A percentile compares a stretch with the other conserved stretches of the same genome.
phyloP scores from a whole-genome alignment of 2,113 vertebrate genomes.

The Gallinago jamesoni region DNA sequence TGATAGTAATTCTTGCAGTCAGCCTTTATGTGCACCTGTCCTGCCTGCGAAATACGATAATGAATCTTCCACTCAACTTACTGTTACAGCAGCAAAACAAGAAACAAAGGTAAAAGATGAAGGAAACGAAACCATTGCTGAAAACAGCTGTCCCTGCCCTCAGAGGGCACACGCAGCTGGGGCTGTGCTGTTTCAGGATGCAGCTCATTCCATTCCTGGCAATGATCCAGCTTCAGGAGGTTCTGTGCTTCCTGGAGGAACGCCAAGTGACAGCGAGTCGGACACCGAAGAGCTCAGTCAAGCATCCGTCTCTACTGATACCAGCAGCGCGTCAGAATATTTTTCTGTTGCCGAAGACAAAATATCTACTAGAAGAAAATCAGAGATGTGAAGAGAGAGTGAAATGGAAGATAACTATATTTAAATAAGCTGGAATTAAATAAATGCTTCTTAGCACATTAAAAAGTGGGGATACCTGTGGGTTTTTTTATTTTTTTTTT shows the following conservation, averaged over 20 bases:
- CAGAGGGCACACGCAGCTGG: background rate
- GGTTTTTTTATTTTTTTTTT: background rate
- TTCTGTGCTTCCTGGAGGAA: background rate
- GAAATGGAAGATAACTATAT: background rate
- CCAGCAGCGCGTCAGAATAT: background rate
- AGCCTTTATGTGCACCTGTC: background rate
- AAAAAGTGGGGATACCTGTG: background rate
- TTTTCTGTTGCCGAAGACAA: constrained; percentile 26
- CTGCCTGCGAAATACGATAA: background rate
- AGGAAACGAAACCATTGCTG: background rate
- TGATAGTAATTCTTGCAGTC: background rate
- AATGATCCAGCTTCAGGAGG: background rate
- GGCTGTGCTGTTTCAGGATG: background rate
- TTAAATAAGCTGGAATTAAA: background rate
- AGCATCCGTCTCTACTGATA: background rate
- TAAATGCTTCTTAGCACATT: background rate
- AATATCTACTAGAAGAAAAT: background rate
- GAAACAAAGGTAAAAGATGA: background rate
- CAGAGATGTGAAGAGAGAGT: background rate
- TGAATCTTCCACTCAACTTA: background rate
- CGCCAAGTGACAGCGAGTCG: background rate
- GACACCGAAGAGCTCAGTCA: constrained; percentile 26
- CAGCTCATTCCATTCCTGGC: background rate
- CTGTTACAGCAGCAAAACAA: background rate
- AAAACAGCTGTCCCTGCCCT: background rate